Evolutionary conservation across 2,888 invertebrate genomes (phyloP).

Genomic region (Lacanobia wlatinum): DNA sequence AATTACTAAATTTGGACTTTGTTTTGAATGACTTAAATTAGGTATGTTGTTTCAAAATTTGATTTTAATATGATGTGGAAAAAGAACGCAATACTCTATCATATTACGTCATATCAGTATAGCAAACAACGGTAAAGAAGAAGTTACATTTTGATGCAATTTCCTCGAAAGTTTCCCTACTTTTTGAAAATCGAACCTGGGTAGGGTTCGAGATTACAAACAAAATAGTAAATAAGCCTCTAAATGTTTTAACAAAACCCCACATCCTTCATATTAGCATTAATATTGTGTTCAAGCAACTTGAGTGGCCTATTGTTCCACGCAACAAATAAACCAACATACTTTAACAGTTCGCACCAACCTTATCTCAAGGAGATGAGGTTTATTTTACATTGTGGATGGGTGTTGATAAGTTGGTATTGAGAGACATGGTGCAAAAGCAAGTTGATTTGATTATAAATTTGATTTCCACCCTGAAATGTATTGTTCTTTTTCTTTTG

Average conservation of each 20-base stretch:
- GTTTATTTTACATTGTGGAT: slow-evolving; percentile 56
- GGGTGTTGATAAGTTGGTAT: slow-evolving; percentile 42
- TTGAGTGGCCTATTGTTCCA: slow-evolving; percentile 81
- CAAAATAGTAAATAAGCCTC: slow-evolving; percentile 61
- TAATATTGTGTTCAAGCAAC: slow-evolving; percentile 79
- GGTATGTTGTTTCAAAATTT: too few species aligned
- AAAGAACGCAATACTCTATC: too few species aligned
- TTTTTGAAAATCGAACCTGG: not conserved
- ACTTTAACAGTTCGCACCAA: slow-evolving; percentile 22
- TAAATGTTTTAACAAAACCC: slow-evolving; percentile 70
- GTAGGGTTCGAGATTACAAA: slow-evolving; percentile 34
- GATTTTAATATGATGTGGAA: too few species aligned
- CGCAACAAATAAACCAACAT: slow-evolving; percentile 67
- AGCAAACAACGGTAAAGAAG: too few species aligned
- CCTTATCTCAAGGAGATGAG: slow-evolving; percentile 46
- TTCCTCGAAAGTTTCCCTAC: not conserved
- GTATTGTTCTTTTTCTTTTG: slow-evolving; percentile 73
- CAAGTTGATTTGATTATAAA: slow-evolving; percentile 83
- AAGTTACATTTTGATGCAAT: too few species aligned
- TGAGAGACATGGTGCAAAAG: slow-evolving; percentile 70
- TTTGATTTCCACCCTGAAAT: slow-evolving; percentile 75
- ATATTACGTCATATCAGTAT: too few species aligned
- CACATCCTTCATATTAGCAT: slow-evolving; percentile 81
- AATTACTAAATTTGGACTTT: too few species aligned
- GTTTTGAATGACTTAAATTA: too few species aligned